These are phyloP conservation scores for Drosophila helvetica DNA, from an alignment of 2,888 invertebrate genomes.

Conservation along the genomic window DNA sequence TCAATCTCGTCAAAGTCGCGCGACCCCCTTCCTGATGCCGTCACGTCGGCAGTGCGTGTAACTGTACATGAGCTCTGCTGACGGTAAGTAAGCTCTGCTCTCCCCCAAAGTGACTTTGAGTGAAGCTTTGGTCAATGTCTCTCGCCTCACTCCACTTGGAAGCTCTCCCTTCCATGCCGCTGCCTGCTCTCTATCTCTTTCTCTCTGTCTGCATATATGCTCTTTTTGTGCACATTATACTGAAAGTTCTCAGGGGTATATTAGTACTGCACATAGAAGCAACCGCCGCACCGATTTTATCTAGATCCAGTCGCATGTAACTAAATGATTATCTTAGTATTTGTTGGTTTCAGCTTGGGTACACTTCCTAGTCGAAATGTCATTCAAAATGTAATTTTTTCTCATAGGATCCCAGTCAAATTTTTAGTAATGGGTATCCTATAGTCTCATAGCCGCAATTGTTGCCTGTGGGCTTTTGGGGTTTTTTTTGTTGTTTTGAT, in stretches of 20 bases:
- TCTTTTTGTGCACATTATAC: background rate
- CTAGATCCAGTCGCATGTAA: background rate
- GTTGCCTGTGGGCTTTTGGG: background rate
- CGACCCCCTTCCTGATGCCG: conserved; percentile 3
- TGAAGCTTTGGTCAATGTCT: background rate
- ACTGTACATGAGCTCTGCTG: conserved; percentile 26
- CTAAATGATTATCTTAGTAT: background rate
- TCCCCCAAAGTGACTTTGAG: conserved; percentile 20
- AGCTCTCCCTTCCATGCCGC: background rate
- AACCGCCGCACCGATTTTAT: background rate
- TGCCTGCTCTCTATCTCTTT: background rate
- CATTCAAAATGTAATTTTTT: background rate
- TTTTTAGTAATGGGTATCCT: background rate
- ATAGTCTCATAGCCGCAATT: background rate
- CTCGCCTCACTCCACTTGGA: background rate
- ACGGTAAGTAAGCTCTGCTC: conserved; percentile 8
- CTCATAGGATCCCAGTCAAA: rapidly evolving
- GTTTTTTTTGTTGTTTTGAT: conserved; percentile 56
- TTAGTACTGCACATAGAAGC: background rate
- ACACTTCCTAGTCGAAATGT: background rate
- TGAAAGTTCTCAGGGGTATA: background rate
- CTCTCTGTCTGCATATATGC: background rate
- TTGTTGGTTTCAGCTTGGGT: background rate
- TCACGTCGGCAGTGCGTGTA: conserved; percentile 60
- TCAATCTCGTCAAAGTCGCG: conserved; percentile 9